phyloP scores from a whole-genome alignment of 2,888 invertebrate genomes.

The Eupithecia subumbrata region DNA sequence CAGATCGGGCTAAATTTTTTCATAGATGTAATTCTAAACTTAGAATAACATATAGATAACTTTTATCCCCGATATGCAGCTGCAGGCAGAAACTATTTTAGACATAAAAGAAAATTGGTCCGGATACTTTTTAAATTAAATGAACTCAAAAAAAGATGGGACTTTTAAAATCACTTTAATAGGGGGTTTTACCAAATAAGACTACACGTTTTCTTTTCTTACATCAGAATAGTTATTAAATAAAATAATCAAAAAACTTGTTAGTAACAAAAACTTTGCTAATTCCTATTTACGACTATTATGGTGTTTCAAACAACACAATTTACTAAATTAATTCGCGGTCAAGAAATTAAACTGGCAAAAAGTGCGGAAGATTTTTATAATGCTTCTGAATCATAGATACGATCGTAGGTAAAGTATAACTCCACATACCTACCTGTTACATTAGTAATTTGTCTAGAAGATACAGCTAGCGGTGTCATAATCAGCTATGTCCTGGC shows the following conservation, averaged over 20 bases:
- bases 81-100: too few relatives aligned
- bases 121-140: neutral
- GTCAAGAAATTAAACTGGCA: slow-evolving; percentile 2
- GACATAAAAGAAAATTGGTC: neutral
- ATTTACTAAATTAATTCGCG: slow-evolving; percentile 10
- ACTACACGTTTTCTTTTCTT: neutral
- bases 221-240: neutral
- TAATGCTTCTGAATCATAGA: neutral
- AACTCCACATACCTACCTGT: neutral
- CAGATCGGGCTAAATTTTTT: neutral
- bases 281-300: neutral
- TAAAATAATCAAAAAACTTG: neutral
- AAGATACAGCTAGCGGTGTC: too few relatives aligned
- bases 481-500: too few relatives aligned
- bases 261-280: neutral
- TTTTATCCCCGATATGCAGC: neutral
- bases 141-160: neutral
- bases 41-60: neutral
- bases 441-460: too few relatives aligned
- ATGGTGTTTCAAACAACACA: neutral
- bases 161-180: neutral
- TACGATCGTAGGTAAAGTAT: neutral
- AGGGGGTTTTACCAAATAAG: neutral
- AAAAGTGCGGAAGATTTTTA: slow-evolving; percentile 9
- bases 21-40: neutral